phyloP scores from a whole-genome alignment of 2,113 vertebrate genomes.

The rabbit (Oryctolagus cuniculus) region DNA sequence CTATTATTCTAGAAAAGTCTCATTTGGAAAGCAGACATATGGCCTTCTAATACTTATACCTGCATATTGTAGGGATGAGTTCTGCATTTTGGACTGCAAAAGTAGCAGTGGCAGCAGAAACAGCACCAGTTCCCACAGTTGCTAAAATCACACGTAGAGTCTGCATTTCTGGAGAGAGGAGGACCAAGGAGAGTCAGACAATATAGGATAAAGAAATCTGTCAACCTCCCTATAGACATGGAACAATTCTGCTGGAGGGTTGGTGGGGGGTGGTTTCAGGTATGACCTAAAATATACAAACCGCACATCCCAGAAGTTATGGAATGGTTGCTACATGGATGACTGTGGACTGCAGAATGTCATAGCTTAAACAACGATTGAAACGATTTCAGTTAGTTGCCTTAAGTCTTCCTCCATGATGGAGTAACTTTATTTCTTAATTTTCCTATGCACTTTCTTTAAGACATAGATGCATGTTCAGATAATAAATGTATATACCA shows the following conservation, averaged over 20 bases:
- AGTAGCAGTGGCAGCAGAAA: rapidly evolving
- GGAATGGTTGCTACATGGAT: background rate
- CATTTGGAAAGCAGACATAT: background rate
- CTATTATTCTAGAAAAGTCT: background rate
- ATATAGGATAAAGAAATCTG: background rate
- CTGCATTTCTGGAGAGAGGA: conserved; percentile 55
- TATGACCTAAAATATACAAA: background rate
- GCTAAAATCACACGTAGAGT: background rate
- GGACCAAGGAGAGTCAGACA: background rate
- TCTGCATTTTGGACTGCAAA: background rate
- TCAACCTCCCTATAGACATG: no score
- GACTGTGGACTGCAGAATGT: no score
- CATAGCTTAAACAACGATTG: background rate
- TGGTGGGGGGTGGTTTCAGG: background rate
- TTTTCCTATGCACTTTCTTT: background rate
- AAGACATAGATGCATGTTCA: no score
- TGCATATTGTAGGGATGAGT: background rate
- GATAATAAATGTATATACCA: background rate
- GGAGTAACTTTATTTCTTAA: background rate
- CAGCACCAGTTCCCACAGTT: background rate
- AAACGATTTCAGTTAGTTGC: background rate
- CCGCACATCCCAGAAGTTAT: background rate
- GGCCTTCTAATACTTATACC: background rate
- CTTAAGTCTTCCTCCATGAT: background rate
- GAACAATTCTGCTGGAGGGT: background rate